Evolutionary conservation across 2,888 invertebrate species (phyloP).

Genomic region (Zygaena filipendulae): DNA sequence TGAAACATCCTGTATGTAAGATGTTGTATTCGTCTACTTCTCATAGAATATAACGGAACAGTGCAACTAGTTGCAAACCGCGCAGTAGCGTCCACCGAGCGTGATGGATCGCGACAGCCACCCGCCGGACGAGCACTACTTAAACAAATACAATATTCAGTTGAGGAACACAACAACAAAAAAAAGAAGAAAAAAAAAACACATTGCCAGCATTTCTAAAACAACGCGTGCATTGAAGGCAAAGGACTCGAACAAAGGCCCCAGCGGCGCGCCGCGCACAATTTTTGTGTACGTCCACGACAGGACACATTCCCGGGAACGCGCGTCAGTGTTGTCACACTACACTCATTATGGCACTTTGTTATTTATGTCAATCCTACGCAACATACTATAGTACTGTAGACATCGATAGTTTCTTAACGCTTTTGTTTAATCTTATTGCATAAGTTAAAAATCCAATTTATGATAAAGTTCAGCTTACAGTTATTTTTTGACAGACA

Average conservation of each 20-base stretch:
- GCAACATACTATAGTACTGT: too few relatives aligned
- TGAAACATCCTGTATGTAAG: conserved; percentile 16
- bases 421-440: conserved; percentile 22
- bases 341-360: conserved; percentile 21
- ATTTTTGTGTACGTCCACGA: conserved; percentile 13
- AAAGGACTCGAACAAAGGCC: conserved; percentile 19
- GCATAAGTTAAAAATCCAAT: too few relatives aligned
- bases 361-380: conserved; percentile 32
- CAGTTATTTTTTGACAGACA: too few relatives aligned
- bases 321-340: not conserved
- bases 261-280: conserved; percentile 25
- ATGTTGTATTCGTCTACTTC: conserved; percentile 13
- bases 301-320: conserved; percentile 26
- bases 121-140: conserved; percentile 26
- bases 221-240: conserved; percentile 25
- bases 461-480: too few relatives aligned
- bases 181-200: too few relatives aligned
- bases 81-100: conserved; percentile 46
- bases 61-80: too few relatives aligned
- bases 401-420: too few relatives aligned
- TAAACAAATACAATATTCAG: conserved; percentile 25
- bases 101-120: conserved; percentile 34
- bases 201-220: conserved; percentile 33
- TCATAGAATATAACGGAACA: conserved; percentile 21
- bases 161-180: conserved; percentile 4